Evolutionary conservation across 2,113 vertebrate genomes (phyloP).

Genomic region (Plecturocebus donacophilus): DNA sequence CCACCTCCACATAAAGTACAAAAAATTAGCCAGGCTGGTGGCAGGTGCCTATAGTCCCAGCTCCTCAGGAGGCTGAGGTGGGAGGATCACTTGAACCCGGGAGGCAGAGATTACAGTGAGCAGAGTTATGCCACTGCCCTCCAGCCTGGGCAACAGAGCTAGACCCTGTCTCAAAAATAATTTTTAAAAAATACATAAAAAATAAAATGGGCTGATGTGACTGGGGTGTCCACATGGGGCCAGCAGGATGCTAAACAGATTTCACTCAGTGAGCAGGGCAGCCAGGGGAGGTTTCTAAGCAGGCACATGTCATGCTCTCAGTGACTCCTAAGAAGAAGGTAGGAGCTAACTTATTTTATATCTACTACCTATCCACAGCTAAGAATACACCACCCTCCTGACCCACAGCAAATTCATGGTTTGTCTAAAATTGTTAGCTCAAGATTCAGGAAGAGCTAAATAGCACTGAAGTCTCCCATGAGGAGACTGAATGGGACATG

Average conservation of each 20-base stretch:
- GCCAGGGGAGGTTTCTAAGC: background rate
- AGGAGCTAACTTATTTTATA: background rate
- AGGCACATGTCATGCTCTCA: background rate
- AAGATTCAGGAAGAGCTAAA: background rate
- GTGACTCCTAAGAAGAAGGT: background rate
- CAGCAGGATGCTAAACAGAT: background rate
- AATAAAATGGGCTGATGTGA: background rate
- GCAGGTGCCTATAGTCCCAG: too few species aligned
- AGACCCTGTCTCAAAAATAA: too few species aligned
- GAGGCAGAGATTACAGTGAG: too few species aligned
- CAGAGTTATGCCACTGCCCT: too few species aligned
- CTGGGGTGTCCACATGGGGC: accelerated
- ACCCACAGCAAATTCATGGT: background rate
- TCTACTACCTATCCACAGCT: background rate
- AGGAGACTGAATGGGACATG: background rate
- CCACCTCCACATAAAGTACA: too few species aligned
- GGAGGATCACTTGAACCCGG: too few species aligned
- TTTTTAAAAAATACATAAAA: too few species aligned
- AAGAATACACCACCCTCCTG: background rate
- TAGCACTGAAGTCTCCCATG: background rate
- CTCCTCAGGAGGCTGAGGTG: too few species aligned
- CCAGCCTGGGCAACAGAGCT: too few species aligned
- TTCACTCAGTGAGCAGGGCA: accelerated
- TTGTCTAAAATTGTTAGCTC: slow-evolving; percentile 28
- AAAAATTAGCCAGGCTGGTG: too few species aligned